Base-by-base conservation (phyloP, 2,797 vertebrate genomes). In the Neosilurus mollespiculum region DNA sequence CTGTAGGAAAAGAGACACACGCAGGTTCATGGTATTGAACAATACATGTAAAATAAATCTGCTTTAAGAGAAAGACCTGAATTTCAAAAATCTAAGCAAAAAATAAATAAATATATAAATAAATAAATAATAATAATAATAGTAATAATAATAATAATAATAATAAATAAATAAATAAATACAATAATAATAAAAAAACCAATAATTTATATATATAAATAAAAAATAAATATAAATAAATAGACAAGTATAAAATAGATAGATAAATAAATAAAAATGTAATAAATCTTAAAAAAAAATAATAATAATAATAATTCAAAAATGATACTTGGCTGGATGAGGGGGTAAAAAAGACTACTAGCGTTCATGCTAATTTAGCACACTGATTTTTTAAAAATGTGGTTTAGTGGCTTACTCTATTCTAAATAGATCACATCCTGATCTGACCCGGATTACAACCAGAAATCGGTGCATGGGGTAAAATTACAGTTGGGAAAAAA, bases 1-100 rank as follows among this genome's bases (percentile, higher is more conserved):
- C 76, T 88, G 77, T 82, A 49, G 8, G 83, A 76, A 79, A 2
- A 84, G 2, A 34, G 11, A 86, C 1, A 75, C 51, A 67, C 2
- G 30, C 30, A 75, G 24, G 18, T 16, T 59, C 18, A 67, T 4
- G 34, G 26, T 59, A 34, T 12, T 76, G 54, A 54, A 76, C 54
- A 73, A 54, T 4, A 24, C 10, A 24, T 7, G 3, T 37, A 34
- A 1, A 30, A 34, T 7, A 18, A 67, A 67, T 69, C 67, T 69
- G 37, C 37, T 20, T 4, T 11, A 20, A 16, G 64, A 43, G 66
- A 9, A 4, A 64, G 24, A 64, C 1, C 6, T 24, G 49, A n/a
- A 49, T 53, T 5, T 71, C 12, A 51, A 71, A 51, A 15, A 72
- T 72, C 24, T 72, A 53, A 26, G 20, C 20, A 34, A 9, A 7